Conservation (phyloP, 2,888 invertebrate genomes). For the Cantharis flavilabris region DNA sequence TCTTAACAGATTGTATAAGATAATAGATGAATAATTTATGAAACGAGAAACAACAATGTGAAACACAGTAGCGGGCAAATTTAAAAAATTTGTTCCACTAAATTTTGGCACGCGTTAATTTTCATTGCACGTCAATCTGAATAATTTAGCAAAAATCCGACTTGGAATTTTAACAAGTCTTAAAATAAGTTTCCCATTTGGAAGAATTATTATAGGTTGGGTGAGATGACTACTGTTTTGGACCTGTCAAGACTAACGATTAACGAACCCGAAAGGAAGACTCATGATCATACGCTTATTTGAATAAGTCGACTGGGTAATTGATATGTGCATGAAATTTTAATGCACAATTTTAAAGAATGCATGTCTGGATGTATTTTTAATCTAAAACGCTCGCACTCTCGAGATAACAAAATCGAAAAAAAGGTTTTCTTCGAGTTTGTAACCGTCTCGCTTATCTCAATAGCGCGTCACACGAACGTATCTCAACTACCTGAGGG, state of each 20-base stretch:
- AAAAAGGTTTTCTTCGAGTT: not conserved
- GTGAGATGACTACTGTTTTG: not conserved
- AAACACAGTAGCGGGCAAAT: not conserved
- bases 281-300: not conserved
- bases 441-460: not conserved
- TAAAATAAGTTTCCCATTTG: not conserved
- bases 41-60: not conserved
- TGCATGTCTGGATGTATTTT: not conserved
- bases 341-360: not conserved
- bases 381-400: not conserved
- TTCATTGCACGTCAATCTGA: not conserved
- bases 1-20: not conserved
- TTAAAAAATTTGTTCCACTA: not conserved
- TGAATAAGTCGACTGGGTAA: not conserved
- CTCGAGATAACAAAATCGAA: not conserved
- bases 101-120: not conserved
- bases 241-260: not conserved
- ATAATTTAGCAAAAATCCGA: not conserved
- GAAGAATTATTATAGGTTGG: not conserved
- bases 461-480: not conserved
- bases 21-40: not conserved
- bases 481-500: not conserved
- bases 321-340: not conserved
- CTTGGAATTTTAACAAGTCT: constrained; percentile 2
- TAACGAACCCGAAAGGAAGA: not conserved